Conservation (phyloP, 2,888 invertebrate genomes). For the Petrolisthes manimaculis region DNA sequence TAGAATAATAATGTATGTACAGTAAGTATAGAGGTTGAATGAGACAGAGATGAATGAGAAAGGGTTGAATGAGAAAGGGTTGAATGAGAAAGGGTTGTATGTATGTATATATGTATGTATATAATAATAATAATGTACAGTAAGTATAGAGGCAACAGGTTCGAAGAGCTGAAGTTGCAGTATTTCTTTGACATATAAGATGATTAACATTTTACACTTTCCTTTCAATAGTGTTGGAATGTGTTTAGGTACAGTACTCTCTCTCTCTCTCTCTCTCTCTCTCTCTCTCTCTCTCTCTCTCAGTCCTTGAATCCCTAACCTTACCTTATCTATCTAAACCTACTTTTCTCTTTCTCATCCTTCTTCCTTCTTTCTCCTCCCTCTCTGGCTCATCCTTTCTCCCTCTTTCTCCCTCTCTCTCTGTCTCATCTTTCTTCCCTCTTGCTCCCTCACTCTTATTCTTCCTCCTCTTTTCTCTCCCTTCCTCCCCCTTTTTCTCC, state of each 20-base stretch:
- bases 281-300: slow-evolving; percentile 19
- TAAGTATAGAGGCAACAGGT: background rate
- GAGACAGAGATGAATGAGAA: too few species aligned
- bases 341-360: background rate
- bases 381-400: background rate
- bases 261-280: slow-evolving; percentile 23
- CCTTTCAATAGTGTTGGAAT: background rate
- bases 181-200: too few species aligned
- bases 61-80: too few species aligned
- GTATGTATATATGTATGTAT: too few species aligned
- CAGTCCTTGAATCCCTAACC: background rate
- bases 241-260: background rate
- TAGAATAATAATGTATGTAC: too few species aligned
- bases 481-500: background rate
- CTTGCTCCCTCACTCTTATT: background rate
- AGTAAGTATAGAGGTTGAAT: too few species aligned
- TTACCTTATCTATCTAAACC: background rate
- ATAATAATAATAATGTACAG: too few species aligned
- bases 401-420: background rate
- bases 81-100: too few species aligned
- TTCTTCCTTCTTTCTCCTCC: background rate
- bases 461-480: background rate
- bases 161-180: too few species aligned
- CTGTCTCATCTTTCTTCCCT: background rate
- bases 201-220: too few species aligned